Percentiles rank a stretch among this genome's conserved stretches.
Evolutionary conservation across 2,888 invertebrate genomes (phyloP).

Genomic region (Xiphydria camelus): DNA sequence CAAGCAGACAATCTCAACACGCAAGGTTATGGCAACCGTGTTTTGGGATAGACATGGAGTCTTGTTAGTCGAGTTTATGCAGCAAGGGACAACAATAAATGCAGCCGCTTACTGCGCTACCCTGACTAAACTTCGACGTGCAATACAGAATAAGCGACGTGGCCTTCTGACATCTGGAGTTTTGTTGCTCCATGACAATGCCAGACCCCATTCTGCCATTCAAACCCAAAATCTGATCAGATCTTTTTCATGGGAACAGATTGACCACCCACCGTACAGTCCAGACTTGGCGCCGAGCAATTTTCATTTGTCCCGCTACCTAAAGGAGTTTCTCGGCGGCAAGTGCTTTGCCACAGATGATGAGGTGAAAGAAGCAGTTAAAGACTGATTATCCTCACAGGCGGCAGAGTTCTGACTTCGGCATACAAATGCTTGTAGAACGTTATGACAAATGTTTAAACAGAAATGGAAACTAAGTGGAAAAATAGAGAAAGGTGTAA

Average conservation of each 20-base stretch:
- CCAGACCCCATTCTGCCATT: constrained; percentile 8
- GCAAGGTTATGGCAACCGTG: constrained; percentile 6
- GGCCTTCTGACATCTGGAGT: constrained; percentile 10
- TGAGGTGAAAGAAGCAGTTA: no score
- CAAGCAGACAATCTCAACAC: background rate
- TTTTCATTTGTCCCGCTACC: constrained; percentile 11
- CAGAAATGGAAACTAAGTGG: no score
- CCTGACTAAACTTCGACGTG: constrained; percentile 19
- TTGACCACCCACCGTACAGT: constrained; percentile 16
- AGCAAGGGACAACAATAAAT: constrained; percentile 33
- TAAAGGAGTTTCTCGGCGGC: constrained; percentile 19
- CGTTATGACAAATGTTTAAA: no score
- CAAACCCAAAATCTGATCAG: constrained; percentile 3
- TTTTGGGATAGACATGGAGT: constrained; percentile 11
- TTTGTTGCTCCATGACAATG: constrained; percentile 17
- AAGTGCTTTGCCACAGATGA: constrained; percentile 3
- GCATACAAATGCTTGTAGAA: no score
- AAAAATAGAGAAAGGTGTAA: no score
- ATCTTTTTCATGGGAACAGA: constrained; percentile 9
- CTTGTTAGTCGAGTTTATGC: constrained; percentile 7
- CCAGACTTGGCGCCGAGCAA: constrained; percentile 15
- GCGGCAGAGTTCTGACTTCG: background rate
- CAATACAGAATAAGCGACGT: constrained; percentile 20
- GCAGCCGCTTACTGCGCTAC: constrained; percentile 18
- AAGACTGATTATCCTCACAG: no score